Base-by-base conservation (phyloP, 2,113 vertebrate genomes). In the Halcyon malimbica region DNA sequence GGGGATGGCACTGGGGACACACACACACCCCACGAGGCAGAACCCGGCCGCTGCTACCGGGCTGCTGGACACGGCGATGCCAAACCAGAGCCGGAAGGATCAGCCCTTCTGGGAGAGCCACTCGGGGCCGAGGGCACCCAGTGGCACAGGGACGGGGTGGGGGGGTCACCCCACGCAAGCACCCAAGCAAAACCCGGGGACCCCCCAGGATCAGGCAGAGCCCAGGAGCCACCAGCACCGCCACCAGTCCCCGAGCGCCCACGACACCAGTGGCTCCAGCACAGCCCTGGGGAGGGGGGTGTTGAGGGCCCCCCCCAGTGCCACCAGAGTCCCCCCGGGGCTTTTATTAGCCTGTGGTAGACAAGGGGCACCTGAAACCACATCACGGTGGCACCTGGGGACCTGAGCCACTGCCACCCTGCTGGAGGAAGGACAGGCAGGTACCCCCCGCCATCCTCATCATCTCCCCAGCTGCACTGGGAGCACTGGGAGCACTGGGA, bases 321-420 rank as follows among this genome's bases (percentile, higher is more conserved):
- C 48, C 48, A 10, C 11, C 2, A 3, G 28, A 15, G 0, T 69
- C 56, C 48, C 48, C 8, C 5, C 2, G 18, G 57, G 84, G 33
- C 3, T 57, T 77, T 65, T n/a, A 16, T 39, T 6, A 44, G 57
- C 78, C 71, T 5, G 64, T 37, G 59, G 78, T 42, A 54, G 75
- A 41, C n/a, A 5, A 17, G 1, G 29, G 46, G 31, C 68, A 54
- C 4, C 46, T 53, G 14, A 46, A n/a, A 67, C 24, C 75, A 2
- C 51, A 39, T 16, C 57, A 9, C 4, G 44, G 46, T 5, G n/a
- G 33, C 2, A 1, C 2, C 4, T 0, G 2, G 39, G 53, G 77
- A 57, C 24, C 57, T 21, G 33, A 42, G 42, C 17, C 3, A 2
- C 12, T 3, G 2, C 21, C 3, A 13, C 44, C 29, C 29, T 1